Percentiles rank a stretch among this genome's conserved stretches.
phyloP scores from a whole-genome alignment of 2,113 vertebrate species.

The Malurus elegans region DNA sequence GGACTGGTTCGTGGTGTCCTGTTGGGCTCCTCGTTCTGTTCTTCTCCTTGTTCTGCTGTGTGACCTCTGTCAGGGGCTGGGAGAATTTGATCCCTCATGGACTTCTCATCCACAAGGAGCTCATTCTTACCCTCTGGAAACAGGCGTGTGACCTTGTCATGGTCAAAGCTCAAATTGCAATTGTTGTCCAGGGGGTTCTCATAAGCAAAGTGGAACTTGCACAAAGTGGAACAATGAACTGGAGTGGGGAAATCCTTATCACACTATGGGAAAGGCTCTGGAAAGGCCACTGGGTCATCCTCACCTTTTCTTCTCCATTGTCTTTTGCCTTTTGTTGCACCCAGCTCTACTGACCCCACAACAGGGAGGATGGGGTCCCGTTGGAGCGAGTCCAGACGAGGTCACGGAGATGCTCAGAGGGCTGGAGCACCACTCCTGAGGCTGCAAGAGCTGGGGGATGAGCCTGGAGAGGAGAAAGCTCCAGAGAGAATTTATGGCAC shows the following conservation, averaged over 20 bases:
- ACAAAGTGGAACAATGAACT: fast-evolving
- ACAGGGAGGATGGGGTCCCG: too few species aligned
- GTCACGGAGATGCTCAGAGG: background rate
- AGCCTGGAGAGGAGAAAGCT: background rate
- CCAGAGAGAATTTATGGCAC: background rate
- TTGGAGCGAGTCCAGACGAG: background rate
- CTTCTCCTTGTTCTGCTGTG: fast-evolving
- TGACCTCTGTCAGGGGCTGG: background rate
- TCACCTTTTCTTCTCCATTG: background rate
- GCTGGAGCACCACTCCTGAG: background rate
- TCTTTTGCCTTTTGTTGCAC: background rate
- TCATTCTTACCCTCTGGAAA: background rate
- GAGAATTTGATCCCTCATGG: background rate
- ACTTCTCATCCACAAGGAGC: background rate
- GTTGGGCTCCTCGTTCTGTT: fast-evolving
- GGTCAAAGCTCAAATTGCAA: background rate
- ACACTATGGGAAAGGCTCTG: background rate
- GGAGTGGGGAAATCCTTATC: background rate
- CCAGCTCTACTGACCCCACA: background rate
- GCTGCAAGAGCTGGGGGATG: background rate
- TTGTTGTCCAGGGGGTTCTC: background rate
- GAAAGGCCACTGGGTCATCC: background rate
- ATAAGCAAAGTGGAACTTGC: background rate
- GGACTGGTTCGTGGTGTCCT: background rate
- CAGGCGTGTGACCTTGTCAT: background rate